A percentile compares a stretch with the other conserved stretches of the same genome.
Conservation (phyloP, 2,888 invertebrate species). For the Cephus rjabovi region DNA sequence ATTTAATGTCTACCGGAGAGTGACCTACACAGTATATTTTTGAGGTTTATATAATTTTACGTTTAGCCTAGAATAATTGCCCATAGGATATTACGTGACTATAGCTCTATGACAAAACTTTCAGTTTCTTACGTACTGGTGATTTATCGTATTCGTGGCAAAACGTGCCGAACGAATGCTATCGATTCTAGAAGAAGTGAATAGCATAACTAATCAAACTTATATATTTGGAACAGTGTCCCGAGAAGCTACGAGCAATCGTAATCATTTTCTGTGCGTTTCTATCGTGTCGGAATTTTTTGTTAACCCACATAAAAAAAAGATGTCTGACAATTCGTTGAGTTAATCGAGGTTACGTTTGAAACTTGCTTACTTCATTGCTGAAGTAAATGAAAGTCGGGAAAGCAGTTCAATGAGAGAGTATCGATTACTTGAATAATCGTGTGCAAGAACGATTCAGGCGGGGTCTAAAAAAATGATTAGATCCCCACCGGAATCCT, state of each 20-base stretch:
- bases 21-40: constrained; percentile 5
- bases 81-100: background rate
- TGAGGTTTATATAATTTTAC: background rate
- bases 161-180: background rate
- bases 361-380: background rate
- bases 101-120: background rate
- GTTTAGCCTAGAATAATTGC: background rate
- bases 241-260: background rate
- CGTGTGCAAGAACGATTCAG: background rate
- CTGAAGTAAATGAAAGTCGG: background rate
- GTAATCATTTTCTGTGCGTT: background rate
- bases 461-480: background rate
- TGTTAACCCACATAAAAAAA: background rate
- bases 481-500: constrained; percentile 47
- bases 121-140: background rate
- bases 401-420: background rate
- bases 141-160: background rate
- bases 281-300: background rate
- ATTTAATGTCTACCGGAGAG: constrained; percentile 34
- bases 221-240: background rate
- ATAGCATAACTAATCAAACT: background rate
- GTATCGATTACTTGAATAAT: background rate
- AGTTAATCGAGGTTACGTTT: background rate
- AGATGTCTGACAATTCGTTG: background rate
- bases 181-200: background rate